These are phyloP conservation scores for Littorina saxatilis DNA, from an alignment of 1,140 invertebrate species.

Conservation along the genomic window DNA sequence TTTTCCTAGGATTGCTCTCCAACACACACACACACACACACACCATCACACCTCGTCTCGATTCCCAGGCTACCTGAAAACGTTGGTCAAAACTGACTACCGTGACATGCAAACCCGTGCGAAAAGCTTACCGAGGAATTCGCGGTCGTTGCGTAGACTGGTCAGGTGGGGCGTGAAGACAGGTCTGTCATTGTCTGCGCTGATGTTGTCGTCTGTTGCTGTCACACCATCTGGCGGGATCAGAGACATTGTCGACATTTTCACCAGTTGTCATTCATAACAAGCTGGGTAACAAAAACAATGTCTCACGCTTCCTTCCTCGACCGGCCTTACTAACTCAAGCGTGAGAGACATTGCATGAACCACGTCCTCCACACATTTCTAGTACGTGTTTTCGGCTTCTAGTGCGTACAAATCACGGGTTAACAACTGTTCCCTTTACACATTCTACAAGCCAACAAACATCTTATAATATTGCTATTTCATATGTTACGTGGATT, in stretches of 20 bases:
- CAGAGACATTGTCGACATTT: background rate
- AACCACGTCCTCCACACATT: background rate
- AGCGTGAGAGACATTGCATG: background rate
- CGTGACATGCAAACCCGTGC: too few relatives aligned
- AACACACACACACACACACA: too few relatives aligned
- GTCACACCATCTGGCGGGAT: background rate
- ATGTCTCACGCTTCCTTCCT: background rate
- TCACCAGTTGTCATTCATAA: too few relatives aligned
- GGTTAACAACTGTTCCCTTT: background rate
- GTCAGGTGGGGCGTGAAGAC: constrained; percentile 45
- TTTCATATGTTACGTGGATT: too few relatives aligned
- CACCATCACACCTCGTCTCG: too few relatives aligned
- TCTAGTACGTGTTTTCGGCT: too few relatives aligned
- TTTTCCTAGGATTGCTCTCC: too few relatives aligned
- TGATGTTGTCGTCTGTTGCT: background rate
- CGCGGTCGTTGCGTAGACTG: constrained; percentile 39
- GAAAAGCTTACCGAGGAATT: constrained; percentile 43
- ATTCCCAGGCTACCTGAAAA: too few relatives aligned
- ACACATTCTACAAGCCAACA: background rate
- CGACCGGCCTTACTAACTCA: background rate
- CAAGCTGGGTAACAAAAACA: too few relatives aligned
- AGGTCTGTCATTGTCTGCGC: constrained; percentile 19
- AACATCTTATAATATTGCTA: too few relatives aligned
- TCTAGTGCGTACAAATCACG: too few relatives aligned
- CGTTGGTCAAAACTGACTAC: too few relatives aligned